Percentiles rank a stretch among this genome's conserved stretches.
Evolutionary conservation across 2,888 invertebrate genomes (phyloP).

Genomic region (Graphium colonna): DNA sequence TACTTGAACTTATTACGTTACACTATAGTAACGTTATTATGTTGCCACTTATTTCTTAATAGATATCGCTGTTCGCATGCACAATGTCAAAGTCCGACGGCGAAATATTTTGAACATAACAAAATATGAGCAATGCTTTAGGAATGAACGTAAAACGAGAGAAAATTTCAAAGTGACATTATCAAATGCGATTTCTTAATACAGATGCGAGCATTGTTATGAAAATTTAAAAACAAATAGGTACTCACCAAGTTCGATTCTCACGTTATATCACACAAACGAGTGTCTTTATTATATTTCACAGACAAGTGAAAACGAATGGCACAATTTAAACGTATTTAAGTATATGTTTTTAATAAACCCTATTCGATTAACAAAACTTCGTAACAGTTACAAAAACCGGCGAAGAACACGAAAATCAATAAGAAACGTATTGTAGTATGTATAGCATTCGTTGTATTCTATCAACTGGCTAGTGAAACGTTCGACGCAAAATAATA

Average conservation of each 20-base stretch:
- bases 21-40: conserved; percentile 8
- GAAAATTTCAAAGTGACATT: too few relatives aligned
- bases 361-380: conserved; percentile 40
- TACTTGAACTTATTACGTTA: conserved; percentile 37
- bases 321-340: conserved; percentile 16
- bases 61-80: conserved; percentile 28
- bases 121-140: too few relatives aligned
- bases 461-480: conserved; percentile 54
- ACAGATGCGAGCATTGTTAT: background rate
- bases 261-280: conserved; percentile 18
- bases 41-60: conserved; percentile 27
- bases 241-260: conserved; percentile 19
- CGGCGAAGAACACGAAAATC: conserved; percentile 72
- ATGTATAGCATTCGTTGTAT: conserved; percentile 41
- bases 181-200: too few relatives aligned
- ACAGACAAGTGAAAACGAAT: conserved; percentile 5
- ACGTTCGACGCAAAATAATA: conserved; percentile 53
- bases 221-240: background rate
- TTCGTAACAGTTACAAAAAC: conserved; percentile 66
- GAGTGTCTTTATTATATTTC: conserved; percentile 15
- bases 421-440: conserved; percentile 62
- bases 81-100: conserved; percentile 15
- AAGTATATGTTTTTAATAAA: conserved; percentile 7
- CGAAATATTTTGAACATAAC: background rate
- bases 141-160: too few relatives aligned